Evolutionary conservation across 1,140 invertebrate genomes (phyloP), one percentile per base, ranked within the genome.

Genomic region (Heliconius eleuchia): DNA sequence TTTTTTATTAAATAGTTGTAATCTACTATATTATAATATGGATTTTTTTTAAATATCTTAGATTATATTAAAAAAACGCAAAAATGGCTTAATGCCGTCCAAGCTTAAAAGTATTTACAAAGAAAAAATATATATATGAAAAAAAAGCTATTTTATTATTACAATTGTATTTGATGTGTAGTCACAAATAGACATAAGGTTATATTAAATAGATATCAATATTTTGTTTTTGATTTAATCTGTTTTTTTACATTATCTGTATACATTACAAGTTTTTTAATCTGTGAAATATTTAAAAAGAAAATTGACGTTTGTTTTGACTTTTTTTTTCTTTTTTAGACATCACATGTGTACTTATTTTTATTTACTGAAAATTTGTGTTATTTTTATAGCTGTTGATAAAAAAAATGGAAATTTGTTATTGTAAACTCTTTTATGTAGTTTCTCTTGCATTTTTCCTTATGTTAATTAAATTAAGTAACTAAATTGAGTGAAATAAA

Each of bases 401-500:
- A 19, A 6, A 46, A 34, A 46, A 46, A 13, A 19, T 52, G 50
- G 57, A 60, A n/a, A 11, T 55, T n/a, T 9, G 23, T 46, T 57
- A 57, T 66, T 66, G 27, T 66, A 4, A 27, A 27, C 27, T 66
- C 27, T 16, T 66, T 66, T 66, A 27, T 30, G n/a, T 66, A 23
- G 23, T 13, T 66, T 66, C 9, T 66, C 9, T 6, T 16, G 5
- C 34, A 16, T 27, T 66, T 66, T 66, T 66, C 3, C 13, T 30
- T 27, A 66, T 27, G n/a, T 13, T 57, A 9, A 27, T 66, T 66
- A 30, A 66, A 27, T 66, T 66, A 66, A 66, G 60, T 27, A 66
- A 27, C 60, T 66, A 66, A 30, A 66, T 66, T 30, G 60, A 66
- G 60, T 66, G 60, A 66, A 66, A 66, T 66, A 66, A 66, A 66